These are phyloP conservation scores for Ceyx melanurus DNA, from an alignment of 2,113 vertebrate species.

Conservation along the genomic window DNA sequence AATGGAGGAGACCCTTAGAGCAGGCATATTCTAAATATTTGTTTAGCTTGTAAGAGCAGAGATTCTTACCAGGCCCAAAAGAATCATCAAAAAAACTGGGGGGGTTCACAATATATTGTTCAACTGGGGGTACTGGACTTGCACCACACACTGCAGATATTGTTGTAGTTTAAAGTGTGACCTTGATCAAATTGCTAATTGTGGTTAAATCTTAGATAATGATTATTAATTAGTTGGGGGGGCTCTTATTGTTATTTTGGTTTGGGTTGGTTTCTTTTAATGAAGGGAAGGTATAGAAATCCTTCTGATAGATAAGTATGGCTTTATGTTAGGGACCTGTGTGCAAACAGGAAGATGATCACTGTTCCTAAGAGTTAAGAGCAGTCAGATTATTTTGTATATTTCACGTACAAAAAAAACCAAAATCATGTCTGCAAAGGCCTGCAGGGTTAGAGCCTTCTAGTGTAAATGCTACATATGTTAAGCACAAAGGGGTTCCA, in stretches of 20 bases:
- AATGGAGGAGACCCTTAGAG: not conserved
- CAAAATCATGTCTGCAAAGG: not conserved
- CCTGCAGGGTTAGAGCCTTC: not conserved
- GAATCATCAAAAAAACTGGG: not conserved
- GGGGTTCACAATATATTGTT: not conserved
- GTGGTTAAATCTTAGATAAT: not conserved
- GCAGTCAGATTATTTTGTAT: not conserved
- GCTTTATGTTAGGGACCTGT: not conserved
- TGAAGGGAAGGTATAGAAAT: not conserved
- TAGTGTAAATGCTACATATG: not conserved
- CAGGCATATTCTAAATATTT: not conserved
- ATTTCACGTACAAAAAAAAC: not conserved
- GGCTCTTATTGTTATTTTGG: not conserved
- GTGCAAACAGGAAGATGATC: not conserved
- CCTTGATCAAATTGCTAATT: not conserved
- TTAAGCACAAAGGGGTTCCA: not conserved
- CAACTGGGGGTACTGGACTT: not conserved
- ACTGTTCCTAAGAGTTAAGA: not conserved
- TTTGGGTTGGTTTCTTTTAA: not conserved
- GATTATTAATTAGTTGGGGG: not conserved
- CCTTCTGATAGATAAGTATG: not conserved
- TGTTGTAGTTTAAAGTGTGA: not conserved
- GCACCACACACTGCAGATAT: not conserved
- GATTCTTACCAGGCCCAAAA: not conserved
- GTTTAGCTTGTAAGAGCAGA: not conserved